A percentile compares a stretch with the other conserved stretches of the same genome.
These are phyloP conservation scores for Channallabes apus DNA, from an alignment of 2,797 vertebrate genomes.

Conservation along the genomic window DNA sequence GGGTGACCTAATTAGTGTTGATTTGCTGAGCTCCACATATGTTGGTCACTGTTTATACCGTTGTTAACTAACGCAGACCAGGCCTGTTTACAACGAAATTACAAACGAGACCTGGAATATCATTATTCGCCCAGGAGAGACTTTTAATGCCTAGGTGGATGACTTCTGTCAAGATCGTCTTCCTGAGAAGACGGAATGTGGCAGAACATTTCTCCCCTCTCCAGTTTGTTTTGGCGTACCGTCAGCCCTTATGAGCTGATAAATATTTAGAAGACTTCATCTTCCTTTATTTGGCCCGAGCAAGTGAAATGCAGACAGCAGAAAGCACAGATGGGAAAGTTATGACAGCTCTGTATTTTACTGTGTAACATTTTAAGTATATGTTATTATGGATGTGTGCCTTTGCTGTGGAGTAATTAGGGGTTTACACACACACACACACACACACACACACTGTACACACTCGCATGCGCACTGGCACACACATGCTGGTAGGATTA, in stretches of 20 bases:
- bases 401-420: slow-evolving; percentile 12
- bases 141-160: slow-evolving; percentile 11
- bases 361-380: slow-evolving; percentile 16
- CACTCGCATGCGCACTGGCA: too few species aligned
- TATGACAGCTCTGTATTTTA: slow-evolving; percentile 15
- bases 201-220: slow-evolving; percentile 39
- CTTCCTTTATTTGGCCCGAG: slow-evolving; percentile 58
- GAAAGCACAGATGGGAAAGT: slow-evolving; percentile 54
- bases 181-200: slow-evolving; percentile 34
- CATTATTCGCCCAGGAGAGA: slow-evolving; percentile 18
- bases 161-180: slow-evolving; percentile 39
- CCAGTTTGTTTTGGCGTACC: slow-evolving; percentile 60
- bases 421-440: neutral
- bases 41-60: neutral
- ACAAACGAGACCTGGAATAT: slow-evolving; percentile 10
- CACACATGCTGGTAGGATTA: too few species aligned
- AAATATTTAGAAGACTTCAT: slow-evolving; percentile 60
- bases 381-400: neutral
- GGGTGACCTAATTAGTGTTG: slow-evolving; percentile 41
- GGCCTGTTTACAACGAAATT: neutral
- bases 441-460: neutral
- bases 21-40: slow-evolving; percentile 31
- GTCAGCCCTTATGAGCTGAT: slow-evolving; percentile 50
- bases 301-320: slow-evolving; percentile 55
- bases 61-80: slow-evolving; percentile 1